Evolutionary conservation across 92 coral and sea anemone species (phyloP).

Genomic region (Parazoanthus swiftii): DNA sequence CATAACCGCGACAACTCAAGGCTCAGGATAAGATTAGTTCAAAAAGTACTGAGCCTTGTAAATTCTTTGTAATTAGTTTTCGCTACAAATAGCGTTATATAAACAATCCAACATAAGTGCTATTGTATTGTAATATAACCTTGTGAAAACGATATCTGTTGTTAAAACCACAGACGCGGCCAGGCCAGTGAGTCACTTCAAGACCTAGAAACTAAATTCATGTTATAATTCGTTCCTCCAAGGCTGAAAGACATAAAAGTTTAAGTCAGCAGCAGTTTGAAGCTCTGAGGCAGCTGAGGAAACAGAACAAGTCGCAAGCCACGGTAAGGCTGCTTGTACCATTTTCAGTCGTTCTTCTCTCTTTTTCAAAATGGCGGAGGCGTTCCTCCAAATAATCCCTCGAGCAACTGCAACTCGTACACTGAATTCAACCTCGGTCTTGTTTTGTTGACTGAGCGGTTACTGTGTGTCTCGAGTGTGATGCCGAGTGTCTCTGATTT

Average conservation of each 20-base stretch:
- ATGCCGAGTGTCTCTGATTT: too few species aligned
- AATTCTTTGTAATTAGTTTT: neutral
- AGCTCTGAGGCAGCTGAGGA: conserved; percentile 66
- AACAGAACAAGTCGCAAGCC: conserved; percentile 81
- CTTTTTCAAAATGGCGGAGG: neutral
- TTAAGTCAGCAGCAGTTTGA: conserved; percentile 75
- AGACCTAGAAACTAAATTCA: neutral
- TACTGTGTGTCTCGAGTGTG: too few species aligned
- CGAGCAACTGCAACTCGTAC: too few species aligned
- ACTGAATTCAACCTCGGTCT: too few species aligned
- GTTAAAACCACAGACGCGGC: neutral
- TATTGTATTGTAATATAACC: too few species aligned
- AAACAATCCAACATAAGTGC: neutral
- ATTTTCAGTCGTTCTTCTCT: neutral
- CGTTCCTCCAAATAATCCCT: too few species aligned
- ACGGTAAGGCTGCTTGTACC: conserved; percentile 60
- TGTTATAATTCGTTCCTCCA: neutral
- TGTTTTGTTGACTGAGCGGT: too few species aligned
- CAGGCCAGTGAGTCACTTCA: neutral
- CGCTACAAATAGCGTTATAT: neutral
- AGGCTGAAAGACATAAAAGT: conserved; percentile 63
- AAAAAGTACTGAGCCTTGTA: neutral
- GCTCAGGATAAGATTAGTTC: neutral
- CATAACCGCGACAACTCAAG: neutral
- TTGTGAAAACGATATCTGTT: neutral